phyloP scores from a whole-genome alignment of 2,888 invertebrate species.

The Lampropteryx suffumata region DNA sequence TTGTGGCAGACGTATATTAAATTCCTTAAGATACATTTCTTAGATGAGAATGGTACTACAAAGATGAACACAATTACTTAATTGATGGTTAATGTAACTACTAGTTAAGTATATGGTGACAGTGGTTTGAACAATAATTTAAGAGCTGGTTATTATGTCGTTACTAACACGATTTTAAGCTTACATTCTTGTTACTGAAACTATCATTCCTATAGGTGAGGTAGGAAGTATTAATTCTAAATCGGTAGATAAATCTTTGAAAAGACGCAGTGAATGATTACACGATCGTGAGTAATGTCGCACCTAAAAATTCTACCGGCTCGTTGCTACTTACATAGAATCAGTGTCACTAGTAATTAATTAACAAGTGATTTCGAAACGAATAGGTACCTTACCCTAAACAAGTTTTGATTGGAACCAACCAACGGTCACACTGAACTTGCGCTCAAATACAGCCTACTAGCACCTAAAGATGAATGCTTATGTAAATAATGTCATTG shows the following conservation, averaged over 20 bases:
- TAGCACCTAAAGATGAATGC: conserved; percentile 17
- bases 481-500: conserved; percentile 30
- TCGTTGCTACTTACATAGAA: conserved; percentile 20
- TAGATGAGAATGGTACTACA: no score
- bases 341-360: conserved; percentile 28
- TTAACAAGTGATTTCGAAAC: conserved; percentile 28
- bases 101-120: no score
- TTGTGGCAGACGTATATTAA: conserved; percentile 8
- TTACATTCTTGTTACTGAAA: no score
- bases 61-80: not conserved
- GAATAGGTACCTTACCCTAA: not conserved
- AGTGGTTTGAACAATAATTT: no score
- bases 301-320: conserved; percentile 17
- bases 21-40: not conserved
- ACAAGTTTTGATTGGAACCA: conserved; percentile 30
- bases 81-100: no score
- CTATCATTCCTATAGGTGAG: no score
- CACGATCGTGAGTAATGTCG: not conserved
- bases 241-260: not conserved
- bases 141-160: no score
- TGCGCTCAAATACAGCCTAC: conserved; percentile 24
- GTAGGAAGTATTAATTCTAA: no score
- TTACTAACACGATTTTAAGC: no score
- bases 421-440: conserved; percentile 26
- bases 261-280: conserved; percentile 1